Percentiles rank a stretch among this genome's conserved stretches.
phyloP scores from a whole-genome alignment of 30 jellyfish, hydroid and myxozoan species.

The Clytia hemisphaerica region DNA sequence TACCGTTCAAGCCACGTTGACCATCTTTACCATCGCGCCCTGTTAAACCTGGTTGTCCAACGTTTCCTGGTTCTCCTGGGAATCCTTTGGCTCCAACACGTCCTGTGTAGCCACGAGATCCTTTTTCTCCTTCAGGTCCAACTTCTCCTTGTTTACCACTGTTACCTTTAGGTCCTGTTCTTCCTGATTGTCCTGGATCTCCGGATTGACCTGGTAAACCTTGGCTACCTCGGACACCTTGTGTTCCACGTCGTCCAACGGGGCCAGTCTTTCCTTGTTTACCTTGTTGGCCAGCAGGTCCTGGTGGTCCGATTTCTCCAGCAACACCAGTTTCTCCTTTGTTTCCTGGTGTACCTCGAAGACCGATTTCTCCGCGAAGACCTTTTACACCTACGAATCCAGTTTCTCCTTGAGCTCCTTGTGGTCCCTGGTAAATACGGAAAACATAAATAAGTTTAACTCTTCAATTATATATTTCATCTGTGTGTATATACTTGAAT shows the following conservation, averaged over 20 bases:
- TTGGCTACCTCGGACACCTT: too few species aligned
- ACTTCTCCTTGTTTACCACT: slow-evolving; percentile 47
- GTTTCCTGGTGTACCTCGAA: not conserved
- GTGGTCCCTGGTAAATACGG: slow-evolving; percentile 1
- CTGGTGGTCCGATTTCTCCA: slow-evolving; percentile 93
- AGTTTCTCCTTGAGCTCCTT: not conserved
- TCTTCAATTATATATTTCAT: not conserved
- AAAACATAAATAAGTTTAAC: not conserved
- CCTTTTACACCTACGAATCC: slow-evolving; percentile 18
- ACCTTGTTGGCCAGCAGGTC: slow-evolving; percentile 83
- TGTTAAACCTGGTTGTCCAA: slow-evolving; percentile 48
- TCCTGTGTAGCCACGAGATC: slow-evolving; percentile 84
- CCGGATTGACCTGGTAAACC: slow-evolving; percentile 64
- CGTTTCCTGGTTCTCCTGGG: slow-evolving; percentile 88
- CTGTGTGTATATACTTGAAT: not conserved
- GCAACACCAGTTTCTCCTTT: slow-evolving; percentile 54
- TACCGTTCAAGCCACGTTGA: slow-evolving; percentile 67
- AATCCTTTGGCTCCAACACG: slow-evolving; percentile 76
- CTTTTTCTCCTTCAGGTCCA: slow-evolving; percentile 56
- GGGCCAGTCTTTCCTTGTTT: slow-evolving; percentile 22
- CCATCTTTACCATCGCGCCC: slow-evolving; percentile 75
- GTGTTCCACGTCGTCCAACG: too few species aligned
- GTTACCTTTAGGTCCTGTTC: slow-evolving; percentile 39
- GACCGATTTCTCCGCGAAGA: slow-evolving; percentile 1
- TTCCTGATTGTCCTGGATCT: slow-evolving; percentile 67